Percentiles rank a stretch among this genome's conserved stretches.
Evolutionary conservation across 1,140 invertebrate species (phyloP).

Genomic region (Lerema accius): DNA sequence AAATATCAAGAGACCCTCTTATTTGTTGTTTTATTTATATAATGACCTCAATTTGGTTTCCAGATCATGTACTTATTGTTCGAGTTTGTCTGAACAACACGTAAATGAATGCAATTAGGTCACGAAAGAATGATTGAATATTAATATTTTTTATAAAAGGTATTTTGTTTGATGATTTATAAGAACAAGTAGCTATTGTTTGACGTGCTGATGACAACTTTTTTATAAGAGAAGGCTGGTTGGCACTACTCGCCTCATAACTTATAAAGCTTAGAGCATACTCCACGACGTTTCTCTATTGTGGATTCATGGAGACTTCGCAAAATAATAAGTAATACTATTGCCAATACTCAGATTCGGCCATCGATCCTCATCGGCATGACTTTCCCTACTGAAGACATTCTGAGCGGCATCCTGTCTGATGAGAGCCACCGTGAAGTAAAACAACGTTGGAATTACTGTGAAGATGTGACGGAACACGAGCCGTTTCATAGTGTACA

Average conservation of each 20-base stretch:
- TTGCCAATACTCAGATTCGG: slow-evolving; percentile 50
- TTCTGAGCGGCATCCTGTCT: slow-evolving; percentile 49
- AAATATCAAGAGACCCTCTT: not conserved
- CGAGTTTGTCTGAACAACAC: not conserved
- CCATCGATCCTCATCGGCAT: slow-evolving; percentile 65
- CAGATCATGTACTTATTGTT: not conserved
- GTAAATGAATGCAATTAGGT: too few species aligned
- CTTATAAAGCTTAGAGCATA: too few species aligned
- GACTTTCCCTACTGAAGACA: slow-evolving; percentile 53
- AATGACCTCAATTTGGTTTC: slow-evolving; percentile 4
- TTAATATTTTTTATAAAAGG: too few species aligned
- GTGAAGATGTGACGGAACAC: slow-evolving; percentile 42
- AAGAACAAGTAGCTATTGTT: too few species aligned
- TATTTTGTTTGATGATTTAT: too few species aligned
- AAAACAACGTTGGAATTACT: slow-evolving; percentile 38
- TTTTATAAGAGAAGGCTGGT: too few species aligned
- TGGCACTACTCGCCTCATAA: too few species aligned
- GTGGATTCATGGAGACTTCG: too few species aligned
- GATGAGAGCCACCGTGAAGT: slow-evolving; percentile 42
- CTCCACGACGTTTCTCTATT: too few species aligned
- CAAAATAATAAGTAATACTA: not conserved
- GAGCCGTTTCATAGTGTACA: slow-evolving; percentile 48
- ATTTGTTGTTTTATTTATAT: slow-evolving; percentile 12
- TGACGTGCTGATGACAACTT: too few species aligned
- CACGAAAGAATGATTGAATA: too few species aligned